Base-by-base conservation (phyloP, 2,797 vertebrate genomes). In the Cyprinodon diabolis region DNA sequence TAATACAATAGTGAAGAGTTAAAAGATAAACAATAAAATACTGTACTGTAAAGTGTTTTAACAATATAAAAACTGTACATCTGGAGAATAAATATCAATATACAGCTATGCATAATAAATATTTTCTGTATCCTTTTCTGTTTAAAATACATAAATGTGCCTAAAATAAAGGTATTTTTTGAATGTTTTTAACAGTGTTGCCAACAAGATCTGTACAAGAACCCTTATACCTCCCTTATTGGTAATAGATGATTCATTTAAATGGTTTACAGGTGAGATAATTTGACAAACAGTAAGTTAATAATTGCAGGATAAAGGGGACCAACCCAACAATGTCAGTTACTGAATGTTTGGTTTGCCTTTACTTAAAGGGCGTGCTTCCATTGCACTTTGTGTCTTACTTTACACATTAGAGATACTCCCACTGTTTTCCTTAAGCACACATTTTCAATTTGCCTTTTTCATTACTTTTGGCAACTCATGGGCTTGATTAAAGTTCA, bases 321-420 rank as follows among this genome's bases (percentile, higher is more conserved):
- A 75, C 68, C 48, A 75, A 23, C 35, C 60, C 58, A 84, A 84
- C 88, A 78, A 83, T 47, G 54, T 51, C 45, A 71, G 68, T 78
- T 73, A 6, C 57, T 86, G 52, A 88, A 90, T 88, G 85, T 87
- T 84, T 83, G 77, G 40, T 25, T 54, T 45, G 13, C 76, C 76
- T 88, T 81, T 86, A 54, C 81, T 83, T 30, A 77, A 9, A 75
- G 78, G 84, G 81, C 1, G 78, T 79, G 84, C 35, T 71, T 69
- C 76, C 66, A 55, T 55, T 80, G 84, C 51, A 75, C 82, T 88
- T 84, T 86, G 80, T 71, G 72, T 80, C 48, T 54, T 54, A 63
- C 62, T 48, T 72, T 52, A 76, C 40, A 55, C 25, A 4, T 11
- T 47, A 57, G 19, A 62, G 43, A 55, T 13, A 54, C 1, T 21